These are phyloP conservation scores for Pithys albifrons DNA, from an alignment of 2,113 vertebrate species.

Conservation along the genomic window DNA sequence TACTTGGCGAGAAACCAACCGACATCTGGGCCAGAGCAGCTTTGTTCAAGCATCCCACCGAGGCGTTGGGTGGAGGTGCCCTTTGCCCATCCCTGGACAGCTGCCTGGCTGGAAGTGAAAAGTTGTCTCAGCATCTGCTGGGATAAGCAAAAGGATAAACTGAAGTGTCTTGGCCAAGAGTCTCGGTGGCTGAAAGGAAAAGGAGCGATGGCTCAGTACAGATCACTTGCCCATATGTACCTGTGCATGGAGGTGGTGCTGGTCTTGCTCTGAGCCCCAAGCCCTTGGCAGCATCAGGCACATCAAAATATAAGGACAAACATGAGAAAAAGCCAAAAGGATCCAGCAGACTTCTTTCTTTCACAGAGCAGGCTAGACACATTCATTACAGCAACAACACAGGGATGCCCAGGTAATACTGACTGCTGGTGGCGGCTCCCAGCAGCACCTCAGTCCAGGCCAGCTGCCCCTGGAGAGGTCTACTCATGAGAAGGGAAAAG, in stretches of 20 bases:
- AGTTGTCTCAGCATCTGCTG: background rate
- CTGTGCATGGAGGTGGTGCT: background rate
- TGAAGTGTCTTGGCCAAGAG: background rate
- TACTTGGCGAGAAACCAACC: background rate
- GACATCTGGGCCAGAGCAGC: background rate
- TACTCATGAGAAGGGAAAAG: background rate
- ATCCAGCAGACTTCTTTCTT: background rate
- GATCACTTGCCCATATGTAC: background rate
- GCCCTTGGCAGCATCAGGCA: background rate
- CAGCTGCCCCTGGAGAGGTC: background rate
- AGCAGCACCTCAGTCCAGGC: background rate
- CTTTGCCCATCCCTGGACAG: background rate
- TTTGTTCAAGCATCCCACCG: background rate
- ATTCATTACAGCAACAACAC: background rate
- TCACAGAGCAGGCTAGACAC: background rate
- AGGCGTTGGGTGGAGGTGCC: background rate
- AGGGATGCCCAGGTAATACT: background rate
- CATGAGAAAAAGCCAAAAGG: background rate
- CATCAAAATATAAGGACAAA: background rate
- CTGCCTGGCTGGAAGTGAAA: background rate
- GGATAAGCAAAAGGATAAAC: background rate
- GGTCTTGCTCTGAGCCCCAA: background rate
- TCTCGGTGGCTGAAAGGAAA: background rate
- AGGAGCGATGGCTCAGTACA: background rate
- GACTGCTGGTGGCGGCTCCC: background rate